phyloP scores from a whole-genome alignment of 2,797 vertebrate genomes.

The Esox masquinongy region DNA sequence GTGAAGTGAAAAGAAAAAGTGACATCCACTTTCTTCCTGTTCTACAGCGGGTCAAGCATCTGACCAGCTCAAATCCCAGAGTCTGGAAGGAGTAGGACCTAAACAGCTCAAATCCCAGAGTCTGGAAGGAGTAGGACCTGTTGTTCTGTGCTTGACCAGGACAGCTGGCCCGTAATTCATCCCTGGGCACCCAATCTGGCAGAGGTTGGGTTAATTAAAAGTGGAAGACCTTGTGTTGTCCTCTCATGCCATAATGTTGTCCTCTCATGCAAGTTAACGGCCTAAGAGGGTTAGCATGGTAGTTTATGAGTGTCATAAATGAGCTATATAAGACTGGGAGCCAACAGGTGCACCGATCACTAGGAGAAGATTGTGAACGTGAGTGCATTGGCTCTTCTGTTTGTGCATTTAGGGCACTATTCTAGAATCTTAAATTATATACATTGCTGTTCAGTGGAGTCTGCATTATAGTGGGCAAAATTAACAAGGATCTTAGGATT shows the following conservation, averaged over 20 bases:
- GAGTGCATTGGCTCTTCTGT: slow-evolving; percentile 41
- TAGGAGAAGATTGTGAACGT: slow-evolving; percentile 43
- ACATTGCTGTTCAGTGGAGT: not conserved
- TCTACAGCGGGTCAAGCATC: no score
- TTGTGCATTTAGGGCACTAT: slow-evolving; percentile 1
- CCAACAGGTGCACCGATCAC: slow-evolving; percentile 23
- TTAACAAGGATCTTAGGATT: not conserved
- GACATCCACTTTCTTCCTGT: not conserved
- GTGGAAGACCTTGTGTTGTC: no score
- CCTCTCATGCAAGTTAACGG: not conserved
- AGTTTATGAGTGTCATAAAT: slow-evolving; percentile 60
- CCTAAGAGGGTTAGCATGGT: slow-evolving; percentile 16
- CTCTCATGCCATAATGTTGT: no score
- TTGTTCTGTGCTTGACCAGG: no score
- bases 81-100: no score
- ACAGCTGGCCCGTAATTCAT: no score
- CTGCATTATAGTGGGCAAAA: not conserved
- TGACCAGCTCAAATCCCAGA: no score
- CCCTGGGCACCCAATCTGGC: no score
- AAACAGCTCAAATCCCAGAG: no score
- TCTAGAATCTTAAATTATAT: not conserved
- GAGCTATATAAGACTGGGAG: slow-evolving; percentile 51
- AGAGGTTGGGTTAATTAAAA: no score
- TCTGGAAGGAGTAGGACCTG: no score
- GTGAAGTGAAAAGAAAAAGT: not conserved